Evolutionary conservation across 2,888 invertebrate genomes (phyloP), one percentile per base, ranked within the genome.

Genomic region (Lycocerus yunnanus): DNA sequence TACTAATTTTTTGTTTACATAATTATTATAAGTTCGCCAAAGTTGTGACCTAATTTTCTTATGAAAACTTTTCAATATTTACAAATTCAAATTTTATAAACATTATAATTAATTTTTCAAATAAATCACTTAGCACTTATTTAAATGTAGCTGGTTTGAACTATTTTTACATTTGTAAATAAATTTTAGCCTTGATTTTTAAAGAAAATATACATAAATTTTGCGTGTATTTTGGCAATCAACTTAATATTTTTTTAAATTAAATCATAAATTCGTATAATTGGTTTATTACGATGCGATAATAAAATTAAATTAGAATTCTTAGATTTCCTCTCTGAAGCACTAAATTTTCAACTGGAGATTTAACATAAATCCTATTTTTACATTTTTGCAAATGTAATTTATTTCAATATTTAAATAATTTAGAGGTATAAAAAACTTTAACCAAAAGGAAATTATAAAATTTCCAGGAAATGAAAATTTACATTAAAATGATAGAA

Each of bases 71-170:
- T 27, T 27, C 4, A 13, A 60, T 60, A 60, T 60, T 60, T 15
- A 16, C 2, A 60, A 11, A 11, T 16, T 60, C 15, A 60, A 6
- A 60, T 16, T 13, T 16, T 20, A 15, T 63, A 63, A 63, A 63
- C 20, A 63, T 63, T 18, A 18, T 63, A 63, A 63, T 63, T 60
- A 60, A 63, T 73, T 76, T 73, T 73, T 15, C 58, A 20, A 63
- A 67, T 70, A 59, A 70, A 76, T 76, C 73, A 73, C 70, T 75
- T 69, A 21, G 66, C 71, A 61, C 58, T 70, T 58, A 63, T 58
- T 43, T 15, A 16, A 18, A 68, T 11, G 68, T 61, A 69, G 15
- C 27, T 68, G 18, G 18, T 63, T 61, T 63, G 2, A 63, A 18
- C 20, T 63, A 63, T 63, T 18, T 63, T 63, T 63, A 63, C 18